Percentiles rank a stretch among this genome's conserved stretches.
phyloP scores from a whole-genome alignment of 2,888 invertebrate species.

The Sialis fuliginosa region DNA sequence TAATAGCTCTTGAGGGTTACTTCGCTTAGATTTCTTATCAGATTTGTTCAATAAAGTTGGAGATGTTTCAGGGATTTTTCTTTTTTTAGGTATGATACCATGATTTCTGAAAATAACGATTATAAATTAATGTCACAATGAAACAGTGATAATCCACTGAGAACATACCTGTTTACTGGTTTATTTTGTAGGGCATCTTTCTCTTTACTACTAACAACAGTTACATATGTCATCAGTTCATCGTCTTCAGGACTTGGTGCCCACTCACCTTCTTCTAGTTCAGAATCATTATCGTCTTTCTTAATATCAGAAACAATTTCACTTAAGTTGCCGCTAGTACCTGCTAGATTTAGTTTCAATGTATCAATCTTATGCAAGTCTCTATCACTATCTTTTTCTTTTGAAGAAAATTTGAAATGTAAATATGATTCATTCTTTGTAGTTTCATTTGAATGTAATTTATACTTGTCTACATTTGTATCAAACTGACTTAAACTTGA shows the following conservation, averaged over 20 bases:
- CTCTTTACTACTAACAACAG: slow-evolving; percentile 6
- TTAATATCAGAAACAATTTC: too few relatives aligned
- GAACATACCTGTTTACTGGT: background rate
- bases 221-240: slow-evolving; percentile 17
- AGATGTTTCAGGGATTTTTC: too few relatives aligned
- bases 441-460: too few relatives aligned
- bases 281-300: background rate
- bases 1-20: slow-evolving; percentile 12
- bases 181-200: background rate
- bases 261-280: background rate
- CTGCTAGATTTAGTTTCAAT: background rate
- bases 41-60: background rate
- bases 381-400: background rate
- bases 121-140: too few relatives aligned
- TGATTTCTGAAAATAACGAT: too few relatives aligned
- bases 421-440: background rate
- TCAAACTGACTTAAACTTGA: background rate
- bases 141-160: background rate
- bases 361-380: background rate
- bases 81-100: too few relatives aligned
- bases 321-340: too few relatives aligned
- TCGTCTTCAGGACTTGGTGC: slow-evolving; percentile 8
- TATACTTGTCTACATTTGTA: too few relatives aligned
- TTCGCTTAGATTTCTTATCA: slow-evolving; percentile 2
- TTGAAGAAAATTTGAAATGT: background rate